Conservation (phyloP, 1,140 invertebrate genomes). For the Pseudomyrmex dendroicus region DNA sequence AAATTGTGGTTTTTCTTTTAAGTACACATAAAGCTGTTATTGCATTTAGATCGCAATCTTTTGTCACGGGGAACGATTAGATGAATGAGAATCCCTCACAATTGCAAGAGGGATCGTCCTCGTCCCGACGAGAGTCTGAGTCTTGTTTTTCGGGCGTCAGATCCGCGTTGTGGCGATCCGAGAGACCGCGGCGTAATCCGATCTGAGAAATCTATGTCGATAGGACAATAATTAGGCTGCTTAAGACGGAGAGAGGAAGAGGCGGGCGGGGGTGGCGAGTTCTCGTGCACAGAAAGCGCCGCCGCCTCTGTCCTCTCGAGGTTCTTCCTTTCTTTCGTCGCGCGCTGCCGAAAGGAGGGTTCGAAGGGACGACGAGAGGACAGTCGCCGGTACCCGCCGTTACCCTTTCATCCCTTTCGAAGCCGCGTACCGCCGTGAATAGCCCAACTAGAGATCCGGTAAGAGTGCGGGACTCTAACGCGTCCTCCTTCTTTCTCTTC, state of each 20-base stretch:
- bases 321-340: conserved; percentile 66
- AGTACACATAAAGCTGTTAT: no score
- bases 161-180: conserved; percentile 20
- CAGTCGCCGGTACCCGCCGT: conserved; percentile 65
- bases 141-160: conserved; percentile 1
- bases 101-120: no score
- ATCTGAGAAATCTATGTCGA: conserved; percentile 80
- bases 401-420: conserved; percentile 75
- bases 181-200: conserved; percentile 75
- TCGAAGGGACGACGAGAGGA: conserved; percentile 51
- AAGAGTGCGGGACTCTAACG: conserved; percentile 43
- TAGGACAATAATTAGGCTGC: conserved; percentile 82
- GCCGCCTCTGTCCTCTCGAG: conserved; percentile 63
- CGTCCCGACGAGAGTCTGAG: conserved; percentile 13
- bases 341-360: conserved; percentile 52
- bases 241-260: conserved; percentile 59
- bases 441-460: conserved; percentile 63
- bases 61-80: background rate
- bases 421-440: conserved; percentile 68
- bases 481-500: background rate
- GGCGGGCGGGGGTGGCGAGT: conserved; percentile 53
- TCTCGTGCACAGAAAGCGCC: conserved; percentile 65
- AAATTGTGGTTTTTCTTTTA: no score
- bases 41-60: background rate
- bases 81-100: no score